Base-by-base conservation (phyloP, 2,888 invertebrate species). In the Drosophila silvestris region DNA sequence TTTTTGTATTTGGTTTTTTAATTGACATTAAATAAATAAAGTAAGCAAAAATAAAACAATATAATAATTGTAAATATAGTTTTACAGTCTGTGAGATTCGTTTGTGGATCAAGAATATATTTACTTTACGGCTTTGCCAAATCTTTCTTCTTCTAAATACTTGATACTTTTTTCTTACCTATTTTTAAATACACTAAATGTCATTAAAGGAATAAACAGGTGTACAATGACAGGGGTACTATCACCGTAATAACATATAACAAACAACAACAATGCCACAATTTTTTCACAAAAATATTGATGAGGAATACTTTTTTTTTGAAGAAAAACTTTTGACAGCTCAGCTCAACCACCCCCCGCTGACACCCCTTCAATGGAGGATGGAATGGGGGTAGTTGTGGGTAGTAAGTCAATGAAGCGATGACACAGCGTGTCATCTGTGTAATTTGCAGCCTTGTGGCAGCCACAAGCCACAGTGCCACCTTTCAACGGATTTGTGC, bases 341-440 rank as follows among this genome's bases (percentile, higher is more conserved):
- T 47, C 47, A 47, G 22, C n/a, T 9, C n/a, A 47, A 47, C 26
- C 9, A 47, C 28, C 47, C 47, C 26, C 37, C 37, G 19, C 19
- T 37, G 47, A 16, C 9, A 22, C 7, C 47, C 7, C 7, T 14
- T 37, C 16, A 37, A 16, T 7, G 22, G 22, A n/a, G 28, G 28
- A 28, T 5, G 32, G 33, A 1, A 4, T 4, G 12, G 4, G 33
- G 33, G 33, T 5, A 0, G 12, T 12, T 33, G 12, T 14, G 14
- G 35, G 35, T 35, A 71, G 61, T 57, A 79, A 75, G 85, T 86
- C 85, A 77, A 86, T 84, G 81, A 83, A 67, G 87, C 89, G 82
- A 89, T 88, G 87, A 87, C 87, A 67, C 88, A 87, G 87, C 87
- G 82, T 89, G 88, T 89, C 90, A 89, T 85, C 87, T 77, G 76